Percentiles rank a stretch among this genome's conserved stretches.
Conservation (phyloP, 2,797 vertebrate genomes). For the Sebastes baramenuke region DNA sequence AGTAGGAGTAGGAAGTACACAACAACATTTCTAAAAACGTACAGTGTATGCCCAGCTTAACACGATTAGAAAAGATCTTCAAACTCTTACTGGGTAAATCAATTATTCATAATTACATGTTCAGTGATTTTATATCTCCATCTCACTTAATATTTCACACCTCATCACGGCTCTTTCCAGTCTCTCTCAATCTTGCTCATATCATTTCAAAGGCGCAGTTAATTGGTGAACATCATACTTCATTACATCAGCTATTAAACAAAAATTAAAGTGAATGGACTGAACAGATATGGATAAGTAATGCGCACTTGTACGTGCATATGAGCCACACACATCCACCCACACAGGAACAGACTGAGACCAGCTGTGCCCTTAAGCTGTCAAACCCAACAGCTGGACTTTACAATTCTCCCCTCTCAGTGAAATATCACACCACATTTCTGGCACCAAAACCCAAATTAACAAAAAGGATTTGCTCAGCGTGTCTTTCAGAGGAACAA, state of each 20-base stretch:
- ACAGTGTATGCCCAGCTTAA: too few species aligned
- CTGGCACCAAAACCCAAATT: conserved; percentile 76
- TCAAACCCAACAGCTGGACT: conserved; percentile 74
- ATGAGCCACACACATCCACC: conserved; percentile 13
- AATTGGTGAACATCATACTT: conserved; percentile 1
- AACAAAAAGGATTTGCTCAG: conserved; percentile 80
- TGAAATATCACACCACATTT: conserved; percentile 83
- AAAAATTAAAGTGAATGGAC: conserved; percentile 6
- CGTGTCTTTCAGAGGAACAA: conserved; percentile 66
- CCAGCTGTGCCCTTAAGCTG: conserved; percentile 69
- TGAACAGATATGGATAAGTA: conserved; percentile 9
- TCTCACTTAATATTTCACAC: conserved; percentile 22
- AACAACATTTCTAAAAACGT: too few species aligned
- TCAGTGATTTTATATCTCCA: conserved; percentile 7
- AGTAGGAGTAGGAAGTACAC: too few species aligned
- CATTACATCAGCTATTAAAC: conserved; percentile 23
- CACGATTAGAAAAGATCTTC: not conserved
- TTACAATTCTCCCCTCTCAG: conserved; percentile 66
- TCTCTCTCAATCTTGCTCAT: not conserved
- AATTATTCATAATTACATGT: conserved; percentile 27
- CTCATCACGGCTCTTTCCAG: not conserved
- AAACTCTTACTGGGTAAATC: not conserved
- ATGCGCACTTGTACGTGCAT: not conserved
- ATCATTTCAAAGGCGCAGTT: conserved; percentile 24
- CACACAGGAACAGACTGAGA: conserved; percentile 15